Evolutionary conservation across 2,888 invertebrate species (phyloP).

Genomic region (Cryptus viduatorius): DNA sequence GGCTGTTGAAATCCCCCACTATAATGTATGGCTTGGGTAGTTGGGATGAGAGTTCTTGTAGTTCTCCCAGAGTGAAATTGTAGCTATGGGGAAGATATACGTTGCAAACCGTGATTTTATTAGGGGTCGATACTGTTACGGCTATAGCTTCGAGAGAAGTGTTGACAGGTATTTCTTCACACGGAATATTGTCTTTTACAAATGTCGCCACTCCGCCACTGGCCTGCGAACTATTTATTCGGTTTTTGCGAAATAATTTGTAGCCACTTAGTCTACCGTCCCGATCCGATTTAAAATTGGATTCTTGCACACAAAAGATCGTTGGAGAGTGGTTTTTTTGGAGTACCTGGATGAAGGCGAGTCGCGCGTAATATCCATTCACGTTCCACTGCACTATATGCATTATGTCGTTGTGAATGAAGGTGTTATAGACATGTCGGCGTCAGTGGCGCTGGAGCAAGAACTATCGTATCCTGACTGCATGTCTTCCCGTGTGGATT

Average conservation of each 20-base stretch:
- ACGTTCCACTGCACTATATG: slow-evolving; percentile 50
- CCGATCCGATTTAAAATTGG: neutral
- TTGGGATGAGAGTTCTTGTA: neutral
- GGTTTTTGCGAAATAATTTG: slow-evolving; percentile 43
- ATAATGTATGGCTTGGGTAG: neutral
- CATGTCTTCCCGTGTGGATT: neutral
- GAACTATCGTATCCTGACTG: neutral
- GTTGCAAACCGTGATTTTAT: neutral
- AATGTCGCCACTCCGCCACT: slow-evolving; percentile 50
- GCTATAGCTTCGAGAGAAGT: neutral
- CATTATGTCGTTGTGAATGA: too few relatives aligned
- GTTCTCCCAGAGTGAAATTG: neutral
- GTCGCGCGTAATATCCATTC: slow-evolving; percentile 6
- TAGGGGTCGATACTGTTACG: neutral
- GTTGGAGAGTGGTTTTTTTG: neutral
- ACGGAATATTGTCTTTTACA: neutral
- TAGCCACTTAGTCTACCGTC: slow-evolving; percentile 30
- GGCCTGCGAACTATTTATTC: slow-evolving; percentile 32
- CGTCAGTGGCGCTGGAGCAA: too few relatives aligned
- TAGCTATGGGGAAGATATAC: neutral
- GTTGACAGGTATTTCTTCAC: slow-evolving; percentile 40
- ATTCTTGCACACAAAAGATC: slow-evolving; percentile 33
- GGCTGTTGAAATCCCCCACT: neutral
- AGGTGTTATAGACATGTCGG: too few relatives aligned
- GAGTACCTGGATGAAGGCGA: slow-evolving; percentile 18